phyloP scores from a whole-genome alignment of 30 jellyfish, hydroid and myxozoan genomes.

The Aurelia sp. region DNA sequence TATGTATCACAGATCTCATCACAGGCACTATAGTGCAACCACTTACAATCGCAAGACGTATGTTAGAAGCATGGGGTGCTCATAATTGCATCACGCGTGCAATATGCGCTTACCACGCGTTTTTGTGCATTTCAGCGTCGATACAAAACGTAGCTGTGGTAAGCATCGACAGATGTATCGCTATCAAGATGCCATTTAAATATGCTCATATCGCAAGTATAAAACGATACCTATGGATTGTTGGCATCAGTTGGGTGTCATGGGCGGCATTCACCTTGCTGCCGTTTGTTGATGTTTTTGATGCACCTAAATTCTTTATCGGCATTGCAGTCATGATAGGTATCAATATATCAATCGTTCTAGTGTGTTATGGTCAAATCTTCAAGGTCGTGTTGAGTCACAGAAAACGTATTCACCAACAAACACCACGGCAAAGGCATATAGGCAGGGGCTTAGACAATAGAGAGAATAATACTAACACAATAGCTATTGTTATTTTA shows the following conservation, averaged over 20 bases:
- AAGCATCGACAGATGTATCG: constrained; percentile 69
- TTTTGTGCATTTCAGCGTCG: constrained; percentile 58
- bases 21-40: constrained; percentile 71
- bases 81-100: constrained; percentile 67
- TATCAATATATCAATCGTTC: constrained; percentile 49
- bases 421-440: constrained; percentile 36
- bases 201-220: constrained; percentile 55
- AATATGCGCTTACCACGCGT: constrained; percentile 73
- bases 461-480: constrained; percentile 63
- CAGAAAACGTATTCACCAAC: constrained; percentile 61
- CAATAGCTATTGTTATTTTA: constrained; percentile 62
- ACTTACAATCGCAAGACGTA: constrained; percentile 53
- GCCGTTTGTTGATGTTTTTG: constrained; percentile 52
- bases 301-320: constrained; percentile 56
- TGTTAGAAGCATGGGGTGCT: constrained; percentile 63
- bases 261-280: constrained; percentile 36
- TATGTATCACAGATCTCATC: constrained; percentile 57
- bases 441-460: constrained; percentile 29
- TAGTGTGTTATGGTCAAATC: constrained; percentile 57
- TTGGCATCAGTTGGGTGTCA: constrained; percentile 33
- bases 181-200: constrained; percentile 62
- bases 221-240: constrained; percentile 28
- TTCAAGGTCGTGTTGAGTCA: constrained; percentile 58
- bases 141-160: constrained; percentile 67
- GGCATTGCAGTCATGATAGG: constrained; percentile 41